Evolutionary conservation across 2,113 vertebrate genomes (phyloP).

Genomic region (Phaethon lepturus): DNA sequence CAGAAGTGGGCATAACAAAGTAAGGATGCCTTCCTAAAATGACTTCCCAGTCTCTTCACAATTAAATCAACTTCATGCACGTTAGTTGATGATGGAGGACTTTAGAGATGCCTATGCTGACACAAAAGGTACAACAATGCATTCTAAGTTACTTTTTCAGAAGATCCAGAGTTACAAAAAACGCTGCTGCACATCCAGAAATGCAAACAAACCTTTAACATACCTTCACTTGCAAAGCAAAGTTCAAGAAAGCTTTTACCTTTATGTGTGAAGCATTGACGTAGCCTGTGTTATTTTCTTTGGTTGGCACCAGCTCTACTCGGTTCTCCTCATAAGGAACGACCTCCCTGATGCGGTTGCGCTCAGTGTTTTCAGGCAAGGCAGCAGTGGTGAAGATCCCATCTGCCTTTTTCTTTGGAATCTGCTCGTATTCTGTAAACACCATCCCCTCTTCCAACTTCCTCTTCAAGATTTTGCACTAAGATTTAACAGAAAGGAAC

Average conservation of each 20-base stretch:
- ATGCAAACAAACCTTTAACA: neutral
- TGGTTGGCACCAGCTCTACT: slow-evolving; percentile 91
- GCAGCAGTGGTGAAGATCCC: slow-evolving; percentile 84
- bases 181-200: neutral
- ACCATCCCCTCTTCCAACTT: slow-evolving; percentile 91
- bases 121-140: neutral
- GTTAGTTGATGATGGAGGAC: neutral
- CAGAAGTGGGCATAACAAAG: neutral
- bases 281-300: slow-evolving; percentile 94
- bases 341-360: slow-evolving; percentile 90
- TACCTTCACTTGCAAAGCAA: neutral
- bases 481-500: slow-evolving; percentile 20
- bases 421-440: slow-evolving; percentile 93
- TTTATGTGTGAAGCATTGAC: slow-evolving; percentile 94
- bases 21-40: neutral
- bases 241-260: slow-evolving; percentile 68
- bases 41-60: neutral
- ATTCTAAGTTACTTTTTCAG: neutral
- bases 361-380: slow-evolving; percentile 88
- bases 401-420: slow-evolving; percentile 90
- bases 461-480: slow-evolving; percentile 90
- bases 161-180: neutral
- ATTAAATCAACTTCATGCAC: neutral
- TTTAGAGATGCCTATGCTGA: neutral
- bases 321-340: slow-evolving; percentile 93